These are phyloP conservation scores for Boloria euphrosyne DNA, from an alignment of 2,888 invertebrate genomes.

Conservation along the genomic window DNA sequence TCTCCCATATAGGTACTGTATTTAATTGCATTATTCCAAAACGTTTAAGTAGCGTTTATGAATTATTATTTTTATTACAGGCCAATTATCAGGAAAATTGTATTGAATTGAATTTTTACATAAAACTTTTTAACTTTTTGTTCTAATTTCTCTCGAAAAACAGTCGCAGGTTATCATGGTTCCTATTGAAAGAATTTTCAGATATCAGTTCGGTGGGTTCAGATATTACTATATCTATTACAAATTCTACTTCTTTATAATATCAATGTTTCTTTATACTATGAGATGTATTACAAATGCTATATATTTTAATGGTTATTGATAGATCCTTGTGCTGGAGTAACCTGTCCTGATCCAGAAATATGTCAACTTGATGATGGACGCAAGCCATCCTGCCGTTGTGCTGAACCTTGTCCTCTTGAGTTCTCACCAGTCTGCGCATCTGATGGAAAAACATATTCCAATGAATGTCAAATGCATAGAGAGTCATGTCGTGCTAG, in stretches of 20 bases:
- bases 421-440: constrained; percentile 91
- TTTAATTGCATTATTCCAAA: no score
- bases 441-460: constrained; percentile 90
- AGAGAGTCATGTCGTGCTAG: constrained; percentile 90
- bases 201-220: no score
- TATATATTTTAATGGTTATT: neutral
- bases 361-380: constrained; percentile 91
- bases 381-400: constrained; percentile 90
- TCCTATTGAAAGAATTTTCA: no score
- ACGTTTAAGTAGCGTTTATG: no score
- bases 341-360: constrained; percentile 90
- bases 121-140: no score
- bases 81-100: no score
- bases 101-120: no score
- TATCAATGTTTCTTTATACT: neutral
- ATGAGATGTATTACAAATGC: neutral
- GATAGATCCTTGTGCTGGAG: constrained; percentile 90
- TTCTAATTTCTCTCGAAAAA: no score
- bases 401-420: constrained; percentile 90
- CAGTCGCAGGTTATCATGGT: no score
- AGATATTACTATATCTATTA: no score
- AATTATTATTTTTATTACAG: neutral
- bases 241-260: no score
- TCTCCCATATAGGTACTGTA: no score
- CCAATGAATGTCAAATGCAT: constrained; percentile 92